These are phyloP conservation scores for Drosophila quadrilineata DNA, from an alignment of 1,140 invertebrate genomes.

Conservation along the genomic window DNA sequence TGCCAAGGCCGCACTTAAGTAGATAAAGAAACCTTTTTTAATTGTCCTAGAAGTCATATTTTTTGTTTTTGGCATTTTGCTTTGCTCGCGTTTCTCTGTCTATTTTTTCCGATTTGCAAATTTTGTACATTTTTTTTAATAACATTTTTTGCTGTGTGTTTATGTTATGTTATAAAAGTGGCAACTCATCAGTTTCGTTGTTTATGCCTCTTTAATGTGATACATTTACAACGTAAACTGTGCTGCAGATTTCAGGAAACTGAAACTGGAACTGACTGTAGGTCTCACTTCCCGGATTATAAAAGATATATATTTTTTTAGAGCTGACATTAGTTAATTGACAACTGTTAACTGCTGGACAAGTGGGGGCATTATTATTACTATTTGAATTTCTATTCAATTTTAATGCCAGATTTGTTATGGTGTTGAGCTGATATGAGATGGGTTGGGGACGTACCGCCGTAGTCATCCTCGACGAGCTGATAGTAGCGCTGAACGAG, in stretches of 20 bases:
- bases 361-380: background rate
- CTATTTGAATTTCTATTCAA: constrained; percentile 3
- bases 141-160: constrained; percentile 33
- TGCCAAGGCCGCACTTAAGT: constrained; percentile 66
- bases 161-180: constrained; percentile 49
- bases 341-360: constrained; percentile 1
- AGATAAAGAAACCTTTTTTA: constrained; percentile 55
- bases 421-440: too few relatives aligned
- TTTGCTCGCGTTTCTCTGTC: background rate
- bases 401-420: constrained; percentile 17
- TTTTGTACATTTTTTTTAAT: too few relatives aligned
- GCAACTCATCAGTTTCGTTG: constrained; percentile 57
- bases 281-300: constrained; percentile 17
- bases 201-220: constrained; percentile 21
- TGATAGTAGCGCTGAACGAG: constrained; percentile 77
- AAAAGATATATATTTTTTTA: background rate
- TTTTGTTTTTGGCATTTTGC: constrained; percentile 19
- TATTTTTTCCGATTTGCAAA: constrained; percentile 29
- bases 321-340: constrained; percentile 7
- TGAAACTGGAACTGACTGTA: background rate
- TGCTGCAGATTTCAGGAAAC: too few relatives aligned
- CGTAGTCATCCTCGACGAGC: constrained; percentile 76
- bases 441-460: too few relatives aligned
- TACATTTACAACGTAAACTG: constrained; percentile 21
- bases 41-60: constrained; percentile 68